Evolutionary conservation across 1,140 invertebrate genomes (phyloP), one percentile per base, ranked within the genome.

Genomic region (Drosophila kurseongensis): DNA sequence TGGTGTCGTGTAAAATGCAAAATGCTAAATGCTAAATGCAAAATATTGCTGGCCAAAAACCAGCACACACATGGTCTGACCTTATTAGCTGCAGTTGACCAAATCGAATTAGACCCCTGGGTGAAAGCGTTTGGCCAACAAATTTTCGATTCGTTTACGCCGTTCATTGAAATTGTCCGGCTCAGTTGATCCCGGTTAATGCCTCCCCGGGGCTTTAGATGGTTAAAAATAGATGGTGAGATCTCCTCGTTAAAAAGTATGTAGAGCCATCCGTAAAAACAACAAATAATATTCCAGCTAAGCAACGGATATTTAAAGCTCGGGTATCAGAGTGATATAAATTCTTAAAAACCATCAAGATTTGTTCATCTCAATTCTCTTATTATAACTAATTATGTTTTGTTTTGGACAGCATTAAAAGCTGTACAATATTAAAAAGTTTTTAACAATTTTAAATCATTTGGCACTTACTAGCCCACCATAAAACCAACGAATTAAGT

Each of bases 81-180:
- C 67, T 76, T 77, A 77, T 77, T 75, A 86, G 81, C 77, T 78
- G 79, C 71, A 80, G 77, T 74, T 84, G 57, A 63, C 48, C 62
- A 76, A 82, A 86, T 82, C 78, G 75, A 86, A 86, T 86, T 86
- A 88, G 82, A 78, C 82, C 82, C 83, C 57, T 61, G 82, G 83
- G 82, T 78, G 66, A 65, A 81, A 78, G 51, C 65, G 65, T 71
- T 71, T 68, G 63, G 67, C 51, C 69, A 71, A 71, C 67, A 86
- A 80, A 86, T 88, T 88, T 82, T 78, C 78, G 78, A 85, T 85
- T 78, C 71, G 65, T 69, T 69, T 71, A 36, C 57, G 58, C 48
- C 61, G 55, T 42, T 48, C 66, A 72, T 63, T 41, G 52, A 65
- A 66, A 78, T 76, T 55, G 38, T 60, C 10, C 55, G 16, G 36